Percentiles rank a stretch among this genome's conserved stretches.
Conservation (phyloP, 2,113 vertebrate genomes). For the Charadrius vociferus region DNA sequence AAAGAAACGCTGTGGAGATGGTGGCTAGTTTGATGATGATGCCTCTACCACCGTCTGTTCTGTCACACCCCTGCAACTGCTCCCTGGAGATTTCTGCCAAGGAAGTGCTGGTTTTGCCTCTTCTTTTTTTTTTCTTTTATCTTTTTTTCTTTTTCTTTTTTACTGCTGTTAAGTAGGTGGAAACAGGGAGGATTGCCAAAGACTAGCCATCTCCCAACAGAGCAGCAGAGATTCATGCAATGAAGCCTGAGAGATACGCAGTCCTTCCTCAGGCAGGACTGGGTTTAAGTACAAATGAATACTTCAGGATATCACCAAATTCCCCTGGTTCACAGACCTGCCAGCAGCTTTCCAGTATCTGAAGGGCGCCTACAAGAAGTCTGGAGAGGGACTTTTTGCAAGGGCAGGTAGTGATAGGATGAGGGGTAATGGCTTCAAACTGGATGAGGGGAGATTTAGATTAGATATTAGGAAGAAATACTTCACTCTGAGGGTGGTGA, state of each 20-base stretch:
- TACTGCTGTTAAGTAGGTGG: neutral
- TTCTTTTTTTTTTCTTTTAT: neutral
- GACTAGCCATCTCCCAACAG: neutral
- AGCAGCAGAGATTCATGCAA: neutral
- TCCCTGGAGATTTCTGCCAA: neutral
- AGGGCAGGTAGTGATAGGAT: no score
- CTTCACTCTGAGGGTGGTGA: no score
- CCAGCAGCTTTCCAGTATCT: no score
- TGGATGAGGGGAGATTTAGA: no score
- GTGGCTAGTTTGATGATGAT: neutral
- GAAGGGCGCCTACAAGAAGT: no score
- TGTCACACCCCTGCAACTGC: neutral
- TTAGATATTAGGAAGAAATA: no score
- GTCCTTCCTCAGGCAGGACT: neutral
- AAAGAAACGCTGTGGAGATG: fast-evolving
- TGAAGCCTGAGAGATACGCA: neutral
- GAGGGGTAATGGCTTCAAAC: no score
- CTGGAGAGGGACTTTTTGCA: no score
- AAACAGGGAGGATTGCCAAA: neutral
- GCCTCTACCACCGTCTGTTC: neutral
- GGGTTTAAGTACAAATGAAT: neutral
- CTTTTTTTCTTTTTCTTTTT: neutral
- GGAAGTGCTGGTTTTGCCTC: neutral
- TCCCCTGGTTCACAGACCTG: neutral
- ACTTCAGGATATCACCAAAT: neutral